phyloP scores from a whole-genome alignment of 23 tunicate genomes.

The Halocynthia roretzi region DNA sequence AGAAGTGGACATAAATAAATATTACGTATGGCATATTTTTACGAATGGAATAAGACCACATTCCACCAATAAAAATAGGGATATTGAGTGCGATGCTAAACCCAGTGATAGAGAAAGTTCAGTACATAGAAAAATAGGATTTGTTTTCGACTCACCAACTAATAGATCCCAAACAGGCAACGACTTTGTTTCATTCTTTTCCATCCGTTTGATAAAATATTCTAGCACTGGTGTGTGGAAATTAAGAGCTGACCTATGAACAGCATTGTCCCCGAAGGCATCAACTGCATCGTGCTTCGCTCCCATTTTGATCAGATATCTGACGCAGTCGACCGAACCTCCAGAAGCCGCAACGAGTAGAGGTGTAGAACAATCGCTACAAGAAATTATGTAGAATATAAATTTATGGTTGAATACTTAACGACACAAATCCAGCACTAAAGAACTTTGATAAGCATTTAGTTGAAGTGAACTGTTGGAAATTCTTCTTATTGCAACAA shows the following conservation, averaged over 20 bases:
- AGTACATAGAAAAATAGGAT: no score
- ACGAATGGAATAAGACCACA: neutral
- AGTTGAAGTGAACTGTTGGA: no score
- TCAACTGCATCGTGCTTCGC: slow-evolving; percentile 45
- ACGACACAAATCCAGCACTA: no score
- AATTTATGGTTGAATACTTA: neutral
- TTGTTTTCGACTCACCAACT: slow-evolving; percentile 34
- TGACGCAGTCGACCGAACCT: slow-evolving; percentile 44
- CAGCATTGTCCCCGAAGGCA: slow-evolving; percentile 34
- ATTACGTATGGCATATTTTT: neutral
- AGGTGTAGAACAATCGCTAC: slow-evolving; percentile 79
- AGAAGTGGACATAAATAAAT: neutral
- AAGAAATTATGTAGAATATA: neutral
- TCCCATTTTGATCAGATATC: slow-evolving; percentile 56
- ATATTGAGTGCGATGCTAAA: neutral
- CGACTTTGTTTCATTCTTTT: neutral
- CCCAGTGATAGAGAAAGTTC: no score
- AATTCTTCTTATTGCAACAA: no score
- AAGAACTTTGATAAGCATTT: no score
- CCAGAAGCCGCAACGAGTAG: slow-evolving; percentile 76
- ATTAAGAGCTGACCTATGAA: slow-evolving; percentile 54
- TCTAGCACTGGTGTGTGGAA: slow-evolving; percentile 53
- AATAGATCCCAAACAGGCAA: slow-evolving; percentile 54
- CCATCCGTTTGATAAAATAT: slow-evolving; percentile 32
- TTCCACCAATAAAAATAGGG: neutral